These are phyloP conservation scores for Ciconia boyciana DNA, from an alignment of 2,113 vertebrate genomes.

Conservation along the genomic window DNA sequence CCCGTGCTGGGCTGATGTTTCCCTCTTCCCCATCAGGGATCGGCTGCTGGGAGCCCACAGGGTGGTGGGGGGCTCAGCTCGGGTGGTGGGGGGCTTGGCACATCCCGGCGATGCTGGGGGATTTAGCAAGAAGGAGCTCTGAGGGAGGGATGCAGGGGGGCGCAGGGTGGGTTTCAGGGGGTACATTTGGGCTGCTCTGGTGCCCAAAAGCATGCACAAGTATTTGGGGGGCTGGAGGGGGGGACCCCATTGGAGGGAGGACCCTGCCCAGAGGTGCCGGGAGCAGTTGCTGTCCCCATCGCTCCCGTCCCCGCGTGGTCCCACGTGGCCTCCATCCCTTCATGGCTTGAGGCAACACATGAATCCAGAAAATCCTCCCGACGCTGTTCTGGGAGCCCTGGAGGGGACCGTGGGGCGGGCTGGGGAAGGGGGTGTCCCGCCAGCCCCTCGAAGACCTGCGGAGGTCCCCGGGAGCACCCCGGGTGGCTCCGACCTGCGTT, in stretches of 20 bases:
- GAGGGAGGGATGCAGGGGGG: background rate
- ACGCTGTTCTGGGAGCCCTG: background rate
- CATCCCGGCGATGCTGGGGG: rapidly evolving
- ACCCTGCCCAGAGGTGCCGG: background rate
- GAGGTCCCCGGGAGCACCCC: background rate
- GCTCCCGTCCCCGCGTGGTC: background rate
- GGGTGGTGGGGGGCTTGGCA: background rate
- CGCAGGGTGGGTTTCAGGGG: rapidly evolving
- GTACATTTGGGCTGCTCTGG: background rate
- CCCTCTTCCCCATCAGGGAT: background rate
- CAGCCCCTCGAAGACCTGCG: background rate
- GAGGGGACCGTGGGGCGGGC: background rate
- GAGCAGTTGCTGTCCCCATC: background rate
- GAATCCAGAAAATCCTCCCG: background rate
- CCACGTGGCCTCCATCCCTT: background rate
- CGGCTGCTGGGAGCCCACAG: background rate
- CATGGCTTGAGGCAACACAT: background rate
- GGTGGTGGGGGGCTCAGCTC: background rate
- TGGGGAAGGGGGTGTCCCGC: background rate
- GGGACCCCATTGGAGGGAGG: background rate
- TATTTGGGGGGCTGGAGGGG: background rate
- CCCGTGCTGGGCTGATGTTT: background rate
- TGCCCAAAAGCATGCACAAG: background rate
- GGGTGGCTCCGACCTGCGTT: background rate
- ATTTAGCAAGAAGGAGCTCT: background rate